Conservation (phyloP, 2,797 vertebrate species). For the Merluccius polli region DNA sequence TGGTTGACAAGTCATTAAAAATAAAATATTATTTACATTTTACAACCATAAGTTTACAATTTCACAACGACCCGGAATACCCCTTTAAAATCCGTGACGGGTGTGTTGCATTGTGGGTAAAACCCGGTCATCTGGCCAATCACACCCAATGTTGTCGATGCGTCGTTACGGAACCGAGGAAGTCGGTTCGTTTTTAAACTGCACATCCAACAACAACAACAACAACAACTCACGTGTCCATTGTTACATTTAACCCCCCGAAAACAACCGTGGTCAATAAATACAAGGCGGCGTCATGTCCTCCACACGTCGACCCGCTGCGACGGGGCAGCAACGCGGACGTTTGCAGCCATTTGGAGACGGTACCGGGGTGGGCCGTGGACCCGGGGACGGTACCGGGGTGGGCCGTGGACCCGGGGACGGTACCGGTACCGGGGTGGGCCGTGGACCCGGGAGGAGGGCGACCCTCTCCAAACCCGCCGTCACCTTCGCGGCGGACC, state of each 20-base stretch:
- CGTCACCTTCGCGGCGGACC: constrained; percentile 44
- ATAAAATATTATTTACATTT: no score
- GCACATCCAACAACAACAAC: no score
- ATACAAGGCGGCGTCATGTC: constrained; percentile 51
- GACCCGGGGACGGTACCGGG: not conserved
- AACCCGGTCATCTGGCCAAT: constrained; percentile 49
- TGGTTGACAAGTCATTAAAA: not conserved
- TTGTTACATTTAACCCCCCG: no score
- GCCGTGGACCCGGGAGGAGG: not conserved
- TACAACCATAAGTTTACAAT: not conserved
- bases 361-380: no score
- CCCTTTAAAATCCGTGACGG: not conserved
- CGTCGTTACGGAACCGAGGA: constrained; percentile 33
- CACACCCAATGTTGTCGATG: constrained; percentile 37
- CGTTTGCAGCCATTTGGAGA: constrained; percentile 46
- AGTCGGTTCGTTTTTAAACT: constrained; percentile 25
- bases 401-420: no score
- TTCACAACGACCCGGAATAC: not conserved
- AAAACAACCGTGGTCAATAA: no score
- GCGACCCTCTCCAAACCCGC: constrained; percentile 19
- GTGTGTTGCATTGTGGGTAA: constrained; percentile 48
- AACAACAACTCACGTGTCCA: no score
- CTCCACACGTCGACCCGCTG: constrained; percentile 28
- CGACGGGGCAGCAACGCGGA: constrained; percentile 60
- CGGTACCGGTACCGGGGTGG: no score